Percentiles rank a stretch among this genome's conserved stretches.
Evolutionary conservation across 2,888 invertebrate species (phyloP).

Genomic region (Oscheius sp.): DNA sequence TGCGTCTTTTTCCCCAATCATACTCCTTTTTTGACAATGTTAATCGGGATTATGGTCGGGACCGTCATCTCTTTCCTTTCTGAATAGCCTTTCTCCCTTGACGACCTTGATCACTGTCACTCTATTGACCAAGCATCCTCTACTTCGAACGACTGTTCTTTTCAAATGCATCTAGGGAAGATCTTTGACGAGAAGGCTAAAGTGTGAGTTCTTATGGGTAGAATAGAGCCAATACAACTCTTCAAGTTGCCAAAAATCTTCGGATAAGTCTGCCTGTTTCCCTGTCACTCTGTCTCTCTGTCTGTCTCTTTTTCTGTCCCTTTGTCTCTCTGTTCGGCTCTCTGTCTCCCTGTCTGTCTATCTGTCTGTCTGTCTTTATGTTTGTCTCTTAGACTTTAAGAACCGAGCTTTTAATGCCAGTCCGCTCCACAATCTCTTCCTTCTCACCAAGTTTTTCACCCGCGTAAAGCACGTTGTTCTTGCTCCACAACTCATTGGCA

Average conservation of each 20-base stretch:
- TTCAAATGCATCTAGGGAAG: not conserved
- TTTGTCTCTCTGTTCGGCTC: not conserved
- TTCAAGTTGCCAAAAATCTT: not conserved
- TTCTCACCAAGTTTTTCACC: not conserved
- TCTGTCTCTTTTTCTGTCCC: not conserved
- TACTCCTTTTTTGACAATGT: not conserved
- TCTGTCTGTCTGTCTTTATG: no score
- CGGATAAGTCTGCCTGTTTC: slow-evolving; percentile 7
- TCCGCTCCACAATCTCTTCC: not conserved
- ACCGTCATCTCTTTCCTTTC: no score
- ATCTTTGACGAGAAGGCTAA: not conserved
- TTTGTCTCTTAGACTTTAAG: no score
- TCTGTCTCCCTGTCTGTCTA: no score
- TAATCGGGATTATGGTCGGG: no score
- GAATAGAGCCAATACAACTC: no score
- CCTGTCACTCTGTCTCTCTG: not conserved
- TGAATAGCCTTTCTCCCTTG: not conserved
- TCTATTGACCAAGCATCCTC: not conserved
- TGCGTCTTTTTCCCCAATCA: slow-evolving; percentile 21
- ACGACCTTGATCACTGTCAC: not conserved
- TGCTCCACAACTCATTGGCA: slow-evolving; percentile 21
- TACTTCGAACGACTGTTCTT: not conserved
- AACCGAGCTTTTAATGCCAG: not conserved
- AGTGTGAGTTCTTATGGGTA: no score
- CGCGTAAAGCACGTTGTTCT: not conserved